phyloP scores from a whole-genome alignment of 1,140 invertebrate species.

The Nixonia krombeini region DNA sequence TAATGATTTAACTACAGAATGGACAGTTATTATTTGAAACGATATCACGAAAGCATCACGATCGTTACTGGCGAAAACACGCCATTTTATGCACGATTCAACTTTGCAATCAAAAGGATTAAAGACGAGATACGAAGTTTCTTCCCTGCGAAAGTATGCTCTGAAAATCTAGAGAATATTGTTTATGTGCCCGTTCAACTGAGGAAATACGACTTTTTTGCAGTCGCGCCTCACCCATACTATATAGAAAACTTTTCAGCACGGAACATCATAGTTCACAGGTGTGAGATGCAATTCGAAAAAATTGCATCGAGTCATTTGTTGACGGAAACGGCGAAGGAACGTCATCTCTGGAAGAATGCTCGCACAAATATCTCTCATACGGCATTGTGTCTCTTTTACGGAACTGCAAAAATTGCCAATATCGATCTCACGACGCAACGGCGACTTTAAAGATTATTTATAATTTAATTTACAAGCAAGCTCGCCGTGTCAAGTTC shows the following conservation, averaged over 20 bases:
- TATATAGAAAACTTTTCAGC: not conserved
- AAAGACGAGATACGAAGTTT: not conserved
- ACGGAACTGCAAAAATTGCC: not conserved
- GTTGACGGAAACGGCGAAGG: not conserved
- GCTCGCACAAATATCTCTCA: too few species aligned
- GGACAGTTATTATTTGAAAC: too few species aligned
- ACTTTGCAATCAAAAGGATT: not conserved
- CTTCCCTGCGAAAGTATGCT: not conserved
- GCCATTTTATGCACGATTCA: constrained; percentile 1
- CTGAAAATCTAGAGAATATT: not conserved
- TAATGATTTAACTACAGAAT: too few species aligned
- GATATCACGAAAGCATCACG: not conserved
- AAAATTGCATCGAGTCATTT: not conserved
- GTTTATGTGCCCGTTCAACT: not conserved
- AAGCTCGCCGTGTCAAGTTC: too few species aligned
- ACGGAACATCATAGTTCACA: not conserved
- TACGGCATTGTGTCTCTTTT: not conserved
- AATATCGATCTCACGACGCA: not conserved
- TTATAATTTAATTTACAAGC: too few species aligned
- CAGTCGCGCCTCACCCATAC: not conserved
- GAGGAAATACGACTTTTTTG: constrained; percentile 1
- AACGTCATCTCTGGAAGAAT: too few species aligned
- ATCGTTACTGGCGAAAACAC: not conserved
- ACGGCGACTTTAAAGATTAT: not conserved
- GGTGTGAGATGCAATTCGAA: not conserved